Conservation (phyloP, 2,888 invertebrate species). For the Cacoxenus indagator region DNA sequence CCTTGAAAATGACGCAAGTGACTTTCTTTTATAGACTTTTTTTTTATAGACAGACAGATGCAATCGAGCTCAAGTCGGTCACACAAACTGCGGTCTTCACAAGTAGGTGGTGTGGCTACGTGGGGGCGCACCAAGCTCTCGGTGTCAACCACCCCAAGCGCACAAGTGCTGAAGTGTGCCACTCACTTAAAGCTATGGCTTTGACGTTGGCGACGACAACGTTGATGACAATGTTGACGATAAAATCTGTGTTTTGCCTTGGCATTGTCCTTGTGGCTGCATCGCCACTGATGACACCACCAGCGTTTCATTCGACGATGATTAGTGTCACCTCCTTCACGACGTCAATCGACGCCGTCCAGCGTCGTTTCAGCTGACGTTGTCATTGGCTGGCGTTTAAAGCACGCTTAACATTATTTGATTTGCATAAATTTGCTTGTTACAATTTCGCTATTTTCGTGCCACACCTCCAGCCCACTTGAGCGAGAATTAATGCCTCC, state of each 20-base stretch:
- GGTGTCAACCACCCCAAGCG: too few relatives aligned
- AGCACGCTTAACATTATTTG: conserved; percentile 63
- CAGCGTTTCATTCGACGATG: too few relatives aligned
- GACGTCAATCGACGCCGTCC: not conserved
- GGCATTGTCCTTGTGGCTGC: conserved; percentile 31
- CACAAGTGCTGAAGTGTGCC: not conserved
- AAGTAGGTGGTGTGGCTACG: too few relatives aligned
- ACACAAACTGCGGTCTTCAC: too few relatives aligned
- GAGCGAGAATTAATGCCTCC: too few relatives aligned
- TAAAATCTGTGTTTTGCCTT: conserved; percentile 13
- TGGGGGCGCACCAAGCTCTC: too few relatives aligned
- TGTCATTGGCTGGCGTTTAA: conserved; percentile 44
- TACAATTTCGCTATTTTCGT: conserved; percentile 33
- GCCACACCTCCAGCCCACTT: conserved; percentile 7
- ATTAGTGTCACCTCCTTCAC: too few relatives aligned
- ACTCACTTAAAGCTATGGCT: not conserved
- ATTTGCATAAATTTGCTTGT: conserved; percentile 65
- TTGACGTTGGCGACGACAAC: not conserved
- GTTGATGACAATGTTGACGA: not conserved
- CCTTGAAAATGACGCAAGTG: too few relatives aligned
- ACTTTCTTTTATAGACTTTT: too few relatives aligned
- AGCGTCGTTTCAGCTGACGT: conserved; percentile 19
- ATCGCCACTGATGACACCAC: conserved; percentile 13
- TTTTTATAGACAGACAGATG: too few relatives aligned
- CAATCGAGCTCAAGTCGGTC: too few relatives aligned